Evolutionary conservation across 2,797 vertebrate species (phyloP).

Genomic region (Semotilus atromaculatus): DNA sequence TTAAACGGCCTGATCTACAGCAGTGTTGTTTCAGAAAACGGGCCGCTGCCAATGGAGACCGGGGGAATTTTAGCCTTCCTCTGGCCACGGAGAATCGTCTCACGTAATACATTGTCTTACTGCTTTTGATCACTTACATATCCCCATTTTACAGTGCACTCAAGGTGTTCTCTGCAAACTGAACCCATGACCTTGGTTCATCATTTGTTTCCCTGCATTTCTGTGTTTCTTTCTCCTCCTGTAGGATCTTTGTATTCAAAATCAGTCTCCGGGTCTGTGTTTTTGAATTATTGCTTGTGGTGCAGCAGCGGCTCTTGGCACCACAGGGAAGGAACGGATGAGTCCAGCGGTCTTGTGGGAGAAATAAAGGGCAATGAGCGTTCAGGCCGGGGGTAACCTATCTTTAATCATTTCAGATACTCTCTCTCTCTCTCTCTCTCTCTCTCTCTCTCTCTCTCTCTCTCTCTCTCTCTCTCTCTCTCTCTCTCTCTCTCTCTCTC

Average conservation of each 20-base stretch:
- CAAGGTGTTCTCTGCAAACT: neutral
- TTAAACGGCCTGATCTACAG: conserved; percentile 22
- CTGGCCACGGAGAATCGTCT: neutral
- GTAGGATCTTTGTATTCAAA: neutral
- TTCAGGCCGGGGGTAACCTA: conserved; percentile 21
- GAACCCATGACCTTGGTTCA: neutral
- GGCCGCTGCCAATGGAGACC: neutral
- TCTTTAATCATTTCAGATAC: conserved; percentile 33
- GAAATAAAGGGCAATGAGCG: conserved; percentile 39
- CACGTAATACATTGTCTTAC: neutral
- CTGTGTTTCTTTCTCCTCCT: neutral
- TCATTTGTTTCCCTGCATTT: neutral
- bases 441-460: conserved; percentile 1
- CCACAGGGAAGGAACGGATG: conserved; percentile 26
- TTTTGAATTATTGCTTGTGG: conserved; percentile 41
- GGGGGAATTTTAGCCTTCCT: neutral
- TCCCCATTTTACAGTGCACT: neutral
- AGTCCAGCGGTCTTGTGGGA: conserved; percentile 31
- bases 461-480: conserved; percentile 1
- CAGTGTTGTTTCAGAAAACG: conserved; percentile 23
- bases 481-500: conserved; percentile 1
- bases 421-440: neutral
- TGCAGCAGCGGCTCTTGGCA: neutral
- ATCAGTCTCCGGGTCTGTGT: neutral
- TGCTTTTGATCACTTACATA: neutral